Percentiles rank a stretch among this genome's conserved stretches.
These are phyloP conservation scores for Eira barbara DNA, from an alignment of 2,113 vertebrate genomes.

Conservation along the genomic window DNA sequence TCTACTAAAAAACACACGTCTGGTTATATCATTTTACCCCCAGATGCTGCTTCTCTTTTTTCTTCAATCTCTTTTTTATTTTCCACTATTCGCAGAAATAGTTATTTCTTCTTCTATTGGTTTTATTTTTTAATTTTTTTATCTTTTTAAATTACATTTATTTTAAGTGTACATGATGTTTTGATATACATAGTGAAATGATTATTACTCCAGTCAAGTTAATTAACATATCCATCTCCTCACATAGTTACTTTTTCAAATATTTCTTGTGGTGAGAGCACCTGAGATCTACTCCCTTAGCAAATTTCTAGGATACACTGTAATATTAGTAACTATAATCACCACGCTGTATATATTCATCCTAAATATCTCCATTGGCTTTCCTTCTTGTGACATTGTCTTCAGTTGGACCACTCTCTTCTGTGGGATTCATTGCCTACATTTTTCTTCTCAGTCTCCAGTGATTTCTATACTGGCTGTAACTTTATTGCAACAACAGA, in stretches of 20 bases:
- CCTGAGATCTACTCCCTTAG: not conserved
- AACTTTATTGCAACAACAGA: not conserved
- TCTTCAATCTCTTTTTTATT: not conserved
- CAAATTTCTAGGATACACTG: not conserved
- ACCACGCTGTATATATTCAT: not conserved
- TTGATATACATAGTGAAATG: not conserved
- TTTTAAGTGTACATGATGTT: not conserved
- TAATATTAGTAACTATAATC: not conserved
- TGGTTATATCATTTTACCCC: not conserved
- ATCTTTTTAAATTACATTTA: not conserved
- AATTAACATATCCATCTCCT: not conserved
- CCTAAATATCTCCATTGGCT: not conserved
- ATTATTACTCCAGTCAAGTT: not conserved
- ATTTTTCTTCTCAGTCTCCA: not conserved
- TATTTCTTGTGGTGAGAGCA: not conserved
- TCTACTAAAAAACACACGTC: not conserved
- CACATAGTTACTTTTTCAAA: not conserved
- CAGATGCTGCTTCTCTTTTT: not conserved
- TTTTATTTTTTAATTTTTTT: not conserved
- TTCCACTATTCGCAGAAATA: not conserved
- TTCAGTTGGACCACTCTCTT: not conserved
- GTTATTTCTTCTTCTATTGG: not conserved
- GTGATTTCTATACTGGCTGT: not conserved
- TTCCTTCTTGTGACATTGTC: not conserved
- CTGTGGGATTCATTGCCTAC: not conserved